Base-by-base conservation (phyloP, 2,113 vertebrate species). In the Pandion haliaetus region DNA sequence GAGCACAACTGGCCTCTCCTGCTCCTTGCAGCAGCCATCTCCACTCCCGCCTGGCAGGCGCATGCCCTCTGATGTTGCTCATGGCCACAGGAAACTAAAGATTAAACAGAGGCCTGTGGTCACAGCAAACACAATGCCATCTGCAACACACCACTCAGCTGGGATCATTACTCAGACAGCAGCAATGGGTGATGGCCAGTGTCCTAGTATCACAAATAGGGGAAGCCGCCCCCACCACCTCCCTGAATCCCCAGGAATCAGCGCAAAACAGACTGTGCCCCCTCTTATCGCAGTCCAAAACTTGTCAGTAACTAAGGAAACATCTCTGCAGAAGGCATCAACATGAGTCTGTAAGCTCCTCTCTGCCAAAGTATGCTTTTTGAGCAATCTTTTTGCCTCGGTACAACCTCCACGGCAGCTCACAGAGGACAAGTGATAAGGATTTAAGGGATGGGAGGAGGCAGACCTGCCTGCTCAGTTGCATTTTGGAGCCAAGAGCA, bases 151-250 rank as follows among this genome's bases (percentile, higher is more conserved):
- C 6, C 0, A 0, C 52, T 81, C 61, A 18, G 55, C 14, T 63
- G 69, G 63, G 45, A 58, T 54, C 47, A 7, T 13, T 31, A 34
- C 38, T 62, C 40, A 2, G 69, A 54, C 10, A 88, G 26, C 32
- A 79, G 78, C 32, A 21, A 26, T 4, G 17, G n/a, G n/a, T 19
- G 47, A 82, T 4, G 5, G 52, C 40, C 4, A 0, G 8, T 3
- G 21, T 36, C 45, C 34, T 6, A 2, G 2, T 2, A 38, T 3
- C 7, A 4, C 38, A 69, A 79, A 54, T 0, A 1, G 34, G 6
- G 58, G 29, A 84, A 69, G 52, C 17, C 6, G 13, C 7, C 16
- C 1, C 9, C 17, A 9, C 8, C 2, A 1, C 19, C 36, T 14
- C 63, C 23, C 38, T 19, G 4, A 31, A 12, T 20, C 20, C 26